phyloP scores from a whole-genome alignment of 2,797 vertebrate species.

The Gallinago solitaria region DNA sequence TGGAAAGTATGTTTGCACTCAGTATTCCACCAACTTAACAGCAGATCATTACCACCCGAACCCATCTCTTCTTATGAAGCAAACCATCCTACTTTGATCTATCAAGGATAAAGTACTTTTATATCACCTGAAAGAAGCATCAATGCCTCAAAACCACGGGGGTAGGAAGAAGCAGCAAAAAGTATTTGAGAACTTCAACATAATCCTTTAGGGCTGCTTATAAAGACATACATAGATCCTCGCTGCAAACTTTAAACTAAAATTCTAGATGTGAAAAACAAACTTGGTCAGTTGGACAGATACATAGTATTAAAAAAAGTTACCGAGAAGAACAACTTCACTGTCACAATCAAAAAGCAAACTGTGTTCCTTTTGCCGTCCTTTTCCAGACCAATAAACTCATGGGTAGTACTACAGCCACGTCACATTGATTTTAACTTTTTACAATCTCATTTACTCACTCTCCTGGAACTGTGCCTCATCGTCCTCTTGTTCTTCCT shows the following conservation, averaged over 20 bases:
- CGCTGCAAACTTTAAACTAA: background rate
- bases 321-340: too few species aligned
- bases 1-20: background rate
- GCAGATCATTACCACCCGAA: background rate
- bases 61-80: background rate
- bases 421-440: background rate
- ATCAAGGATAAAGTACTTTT: background rate
- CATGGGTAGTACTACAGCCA: background rate
- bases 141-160: background rate
- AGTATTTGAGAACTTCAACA: rapidly evolving
- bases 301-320: rapidly evolving
- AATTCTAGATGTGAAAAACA: background rate
- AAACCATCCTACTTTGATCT: background rate
- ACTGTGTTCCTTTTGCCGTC: background rate
- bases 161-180: background rate
- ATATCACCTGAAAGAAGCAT: background rate
- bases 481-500: slow-evolving; percentile 92
- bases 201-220: background rate
- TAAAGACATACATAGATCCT: background rate
- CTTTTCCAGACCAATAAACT: background rate
- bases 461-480: slow-evolving; percentile 89
- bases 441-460: slow-evolving; percentile 72
- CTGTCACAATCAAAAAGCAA: background rate
- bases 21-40: background rate
- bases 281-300: background rate